Percentiles rank a stretch among this genome's conserved stretches.
These are phyloP conservation scores for Echeneis naucrates DNA, from an alignment of 2,797 vertebrate genomes.

Conservation along the genomic window DNA sequence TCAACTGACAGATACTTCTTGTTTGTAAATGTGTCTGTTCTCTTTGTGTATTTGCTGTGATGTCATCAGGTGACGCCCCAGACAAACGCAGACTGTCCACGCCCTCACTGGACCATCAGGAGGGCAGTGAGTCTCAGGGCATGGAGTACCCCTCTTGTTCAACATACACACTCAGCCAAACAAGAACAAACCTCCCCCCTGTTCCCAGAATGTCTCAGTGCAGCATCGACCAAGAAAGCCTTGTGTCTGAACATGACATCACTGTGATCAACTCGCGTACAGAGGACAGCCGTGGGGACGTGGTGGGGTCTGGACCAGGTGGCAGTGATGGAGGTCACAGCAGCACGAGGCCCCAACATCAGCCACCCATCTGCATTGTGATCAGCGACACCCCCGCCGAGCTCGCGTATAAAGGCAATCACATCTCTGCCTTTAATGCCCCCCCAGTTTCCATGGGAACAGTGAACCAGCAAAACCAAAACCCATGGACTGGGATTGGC, in stretches of 20 bases:
- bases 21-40: not conserved
- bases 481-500: slow-evolving; percentile 19
- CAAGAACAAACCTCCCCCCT: not conserved
- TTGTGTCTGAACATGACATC: slow-evolving; percentile 9
- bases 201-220: not conserved
- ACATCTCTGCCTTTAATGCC: slow-evolving; percentile 8
- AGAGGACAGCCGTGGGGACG: not conserved
- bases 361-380: slow-evolving; percentile 20
- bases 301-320: not conserved
- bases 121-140: slow-evolving; percentile 13
- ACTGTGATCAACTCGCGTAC: slow-evolving; percentile 8
- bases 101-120: slow-evolving; percentile 16
- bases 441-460: not conserved
- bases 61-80: slow-evolving; percentile 15
- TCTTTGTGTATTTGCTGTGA: slow-evolving; percentile 17
- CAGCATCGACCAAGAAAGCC: not conserved
- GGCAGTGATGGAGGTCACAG: not conserved
- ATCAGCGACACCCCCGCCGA: slow-evolving; percentile 12
- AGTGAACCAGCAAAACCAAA: slow-evolving; percentile 14
- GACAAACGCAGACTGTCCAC: slow-evolving; percentile 5
- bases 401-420: not conserved
- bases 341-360: slow-evolving; percentile 17
- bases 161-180: slow-evolving; percentile 1
- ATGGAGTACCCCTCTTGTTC: slow-evolving; percentile 50
- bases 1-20: too few species aligned